Conservation (phyloP, 1,140 invertebrate species). For the Spodoptera frugiperda region DNA sequence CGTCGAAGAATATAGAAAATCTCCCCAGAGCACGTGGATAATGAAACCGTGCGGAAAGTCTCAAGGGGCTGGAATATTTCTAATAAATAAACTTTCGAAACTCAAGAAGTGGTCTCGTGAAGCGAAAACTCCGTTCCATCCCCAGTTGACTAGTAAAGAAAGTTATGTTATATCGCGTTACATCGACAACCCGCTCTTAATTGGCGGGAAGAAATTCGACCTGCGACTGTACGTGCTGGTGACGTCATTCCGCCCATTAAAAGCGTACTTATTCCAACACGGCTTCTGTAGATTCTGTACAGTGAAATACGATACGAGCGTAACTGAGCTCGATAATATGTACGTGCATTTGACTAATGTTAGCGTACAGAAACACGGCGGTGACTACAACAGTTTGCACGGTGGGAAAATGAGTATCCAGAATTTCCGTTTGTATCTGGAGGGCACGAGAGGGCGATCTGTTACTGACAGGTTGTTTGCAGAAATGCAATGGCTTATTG, state of each 20-base stretch:
- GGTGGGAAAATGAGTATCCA: conserved; percentile 97
- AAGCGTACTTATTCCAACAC: conserved; percentile 94
- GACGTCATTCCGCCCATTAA: conserved; percentile 92
- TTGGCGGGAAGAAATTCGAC: conserved; percentile 96
- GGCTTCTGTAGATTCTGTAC: conserved; percentile 93
- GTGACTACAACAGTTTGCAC: conserved; percentile 97
- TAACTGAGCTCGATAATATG: conserved; percentile 93
- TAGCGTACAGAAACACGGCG: conserved; percentile 93
- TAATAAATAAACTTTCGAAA: conserved; percentile 95
- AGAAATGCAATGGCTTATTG: conserved; percentile 95
- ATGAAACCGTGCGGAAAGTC: conserved; percentile 97
- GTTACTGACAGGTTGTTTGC: conserved; percentile 94
- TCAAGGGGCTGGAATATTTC: conserved; percentile 94
- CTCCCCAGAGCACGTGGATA: conserved; percentile 92
- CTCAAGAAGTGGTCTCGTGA: conserved; percentile 95
- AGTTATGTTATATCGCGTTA: conserved; percentile 96
- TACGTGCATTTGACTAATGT: conserved; percentile 97
- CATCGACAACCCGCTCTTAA: conserved; percentile 94
- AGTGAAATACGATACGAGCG: conserved; percentile 92
- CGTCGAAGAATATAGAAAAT: conserved; percentile 97
- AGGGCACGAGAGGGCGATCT: conserved; percentile 95
- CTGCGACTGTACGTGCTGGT: conserved; percentile 94
- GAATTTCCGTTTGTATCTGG: conserved; percentile 95
- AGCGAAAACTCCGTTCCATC: conserved; percentile 90
- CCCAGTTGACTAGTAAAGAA: conserved; percentile 91